Evolutionary conservation across 2,888 invertebrate species (phyloP).

Genomic region (Orchesella flavescens): DNA sequence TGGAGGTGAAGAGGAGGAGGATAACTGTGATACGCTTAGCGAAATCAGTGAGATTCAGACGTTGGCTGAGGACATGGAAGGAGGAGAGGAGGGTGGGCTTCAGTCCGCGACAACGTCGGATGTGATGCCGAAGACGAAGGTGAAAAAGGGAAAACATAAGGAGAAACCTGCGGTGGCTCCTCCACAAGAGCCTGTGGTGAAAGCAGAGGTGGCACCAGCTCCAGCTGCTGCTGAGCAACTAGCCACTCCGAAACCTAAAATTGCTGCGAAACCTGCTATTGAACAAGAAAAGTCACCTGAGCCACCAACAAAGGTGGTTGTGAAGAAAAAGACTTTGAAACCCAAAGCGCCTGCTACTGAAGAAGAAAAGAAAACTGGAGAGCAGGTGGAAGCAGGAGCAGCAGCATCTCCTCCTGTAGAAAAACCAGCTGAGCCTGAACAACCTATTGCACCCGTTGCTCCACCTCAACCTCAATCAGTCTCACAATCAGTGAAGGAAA

Average conservation of each 20-base stretch:
- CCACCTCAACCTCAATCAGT: slow-evolving; percentile 22
- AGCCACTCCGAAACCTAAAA: neutral
- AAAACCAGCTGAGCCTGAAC: slow-evolving; percentile 3
- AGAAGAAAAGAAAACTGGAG: slow-evolving; percentile 32
- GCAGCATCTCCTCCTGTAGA: slow-evolving; percentile 6
- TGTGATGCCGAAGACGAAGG: slow-evolving; percentile 72
- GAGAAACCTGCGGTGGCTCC: slow-evolving; percentile 49
- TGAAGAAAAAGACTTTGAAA: slow-evolving; percentile 76
- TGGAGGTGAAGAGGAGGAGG: slow-evolving; percentile 59
- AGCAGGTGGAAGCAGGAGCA: slow-evolving; percentile 26
- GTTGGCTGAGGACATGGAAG: slow-evolving; percentile 67
- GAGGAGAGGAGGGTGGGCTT: slow-evolving; percentile 76
- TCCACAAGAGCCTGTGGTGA: slow-evolving; percentile 14
- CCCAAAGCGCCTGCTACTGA: slow-evolving; percentile 74
- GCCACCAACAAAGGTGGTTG: slow-evolving; percentile 63
- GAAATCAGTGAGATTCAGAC: slow-evolving; percentile 71
- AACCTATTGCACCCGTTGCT: too few species aligned
- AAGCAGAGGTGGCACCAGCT: slow-evolving; percentile 23
- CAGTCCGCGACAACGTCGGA: slow-evolving; percentile 79
- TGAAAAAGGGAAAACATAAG: slow-evolving; percentile 78
- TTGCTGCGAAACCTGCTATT: slow-evolving; percentile 5
- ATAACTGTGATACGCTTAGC: slow-evolving; percentile 69
- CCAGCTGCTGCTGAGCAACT: neutral
- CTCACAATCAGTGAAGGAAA: slow-evolving; percentile 26
- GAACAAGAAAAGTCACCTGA: slow-evolving; percentile 66